Percentiles rank a stretch among this genome's conserved stretches.
Evolutionary conservation across 37 sponge, comb jelly and placozoan species (phyloP).

Genomic region (Geodia barretti): DNA sequence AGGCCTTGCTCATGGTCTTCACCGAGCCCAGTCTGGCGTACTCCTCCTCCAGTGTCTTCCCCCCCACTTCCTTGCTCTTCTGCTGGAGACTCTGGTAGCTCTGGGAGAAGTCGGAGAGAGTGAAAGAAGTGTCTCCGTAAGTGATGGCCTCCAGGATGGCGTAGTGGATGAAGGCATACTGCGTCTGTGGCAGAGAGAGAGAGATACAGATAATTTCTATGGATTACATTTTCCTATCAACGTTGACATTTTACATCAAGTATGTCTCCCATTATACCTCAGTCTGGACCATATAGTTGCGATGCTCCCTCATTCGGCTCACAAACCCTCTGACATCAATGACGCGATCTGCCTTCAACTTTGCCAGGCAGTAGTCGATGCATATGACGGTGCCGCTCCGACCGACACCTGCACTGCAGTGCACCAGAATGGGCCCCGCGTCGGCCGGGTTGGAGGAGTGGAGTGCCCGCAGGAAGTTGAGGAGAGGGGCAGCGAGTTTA

Average conservation of each 20-base stretch:
- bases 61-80: not conserved
- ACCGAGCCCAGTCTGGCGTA: conserved; percentile 25
- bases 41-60: conserved; percentile 29
- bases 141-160: conserved; percentile 77
- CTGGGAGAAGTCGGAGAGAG: conserved; percentile 12
- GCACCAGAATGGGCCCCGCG: conserved; percentile 64
- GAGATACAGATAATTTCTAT: too few relatives aligned
- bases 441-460: conserved; percentile 26
- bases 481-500: conserved; percentile 54
- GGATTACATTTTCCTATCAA: not conserved
- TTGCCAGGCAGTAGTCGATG: conserved; percentile 68
- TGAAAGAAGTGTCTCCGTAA: conserved; percentile 62
- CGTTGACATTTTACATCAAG: not conserved
- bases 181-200: conserved; percentile 26
- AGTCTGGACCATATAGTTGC: conserved; percentile 84
- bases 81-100: conserved; percentile 9
- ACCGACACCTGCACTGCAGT: conserved; percentile 89
- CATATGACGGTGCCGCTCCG: conserved; percentile 72
- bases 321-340: conserved; percentile 67
- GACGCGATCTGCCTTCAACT: conserved; percentile 38
- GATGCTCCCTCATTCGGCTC: conserved; percentile 58
- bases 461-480: conserved; percentile 69
- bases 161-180: conserved; percentile 83
- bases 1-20: conserved; percentile 48
- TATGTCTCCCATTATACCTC: conserved; percentile 26